A percentile compares a stretch with the other conserved stretches of the same genome.
Evolutionary conservation across 2,888 invertebrate species (phyloP).

Genomic region (Stramonita haemastoma): DNA sequence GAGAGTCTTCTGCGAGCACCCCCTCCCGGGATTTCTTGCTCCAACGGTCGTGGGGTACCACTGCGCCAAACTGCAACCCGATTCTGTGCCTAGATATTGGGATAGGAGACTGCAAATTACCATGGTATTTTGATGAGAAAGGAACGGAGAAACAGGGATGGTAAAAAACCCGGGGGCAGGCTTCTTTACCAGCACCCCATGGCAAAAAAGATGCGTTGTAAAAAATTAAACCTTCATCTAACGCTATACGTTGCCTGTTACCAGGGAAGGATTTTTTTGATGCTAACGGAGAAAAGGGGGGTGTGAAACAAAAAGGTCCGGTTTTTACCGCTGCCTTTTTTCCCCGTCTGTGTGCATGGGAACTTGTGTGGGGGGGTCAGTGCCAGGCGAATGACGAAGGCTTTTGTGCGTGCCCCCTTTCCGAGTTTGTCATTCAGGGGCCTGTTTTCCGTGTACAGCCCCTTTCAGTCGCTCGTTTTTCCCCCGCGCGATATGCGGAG

Average conservation of each 20-base stretch:
- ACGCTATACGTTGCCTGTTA: too few relatives aligned
- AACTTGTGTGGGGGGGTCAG: constrained; percentile 1
- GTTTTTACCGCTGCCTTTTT: background rate
- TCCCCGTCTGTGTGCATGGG: background rate
- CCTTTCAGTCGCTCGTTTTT: background rate
- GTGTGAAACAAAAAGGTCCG: background rate
- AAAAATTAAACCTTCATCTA: too few relatives aligned
- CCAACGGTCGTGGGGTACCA: too few relatives aligned
- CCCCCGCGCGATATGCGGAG: background rate
- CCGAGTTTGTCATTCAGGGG: background rate
- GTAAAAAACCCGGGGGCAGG: background rate
- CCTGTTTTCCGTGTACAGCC: background rate
- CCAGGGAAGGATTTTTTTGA: constrained; percentile 4
- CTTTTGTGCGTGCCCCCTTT: background rate
- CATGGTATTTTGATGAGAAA: too few relatives aligned
- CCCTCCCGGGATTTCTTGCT: too few relatives aligned
- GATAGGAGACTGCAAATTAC: too few relatives aligned
- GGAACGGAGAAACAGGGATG: too few relatives aligned
- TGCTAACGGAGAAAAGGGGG: background rate
- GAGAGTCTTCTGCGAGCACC: too few relatives aligned
- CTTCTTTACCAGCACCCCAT: background rate
- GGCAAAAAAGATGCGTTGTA: background rate
- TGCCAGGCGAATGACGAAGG: background rate
- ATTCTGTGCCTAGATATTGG: too few relatives aligned
- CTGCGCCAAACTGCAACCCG: too few relatives aligned